A percentile compares a stretch with the other conserved stretches of the same genome.
Evolutionary conservation across 2,113 vertebrate genomes (phyloP).

Genomic region (Xyrauchen texanus): DNA sequence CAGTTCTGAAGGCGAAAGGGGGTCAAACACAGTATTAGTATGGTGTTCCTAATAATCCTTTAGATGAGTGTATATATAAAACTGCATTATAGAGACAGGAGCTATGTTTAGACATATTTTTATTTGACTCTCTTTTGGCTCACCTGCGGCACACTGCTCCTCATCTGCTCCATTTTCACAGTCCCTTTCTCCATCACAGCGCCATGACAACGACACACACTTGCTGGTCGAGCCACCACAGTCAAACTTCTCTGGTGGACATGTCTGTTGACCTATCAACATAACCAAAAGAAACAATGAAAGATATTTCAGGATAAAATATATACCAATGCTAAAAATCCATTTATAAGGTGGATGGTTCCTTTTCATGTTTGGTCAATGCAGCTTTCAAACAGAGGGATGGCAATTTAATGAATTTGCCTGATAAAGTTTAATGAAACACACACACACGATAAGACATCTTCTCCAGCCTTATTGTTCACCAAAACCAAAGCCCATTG

Average conservation of each 20-base stretch:
- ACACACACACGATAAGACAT: neutral
- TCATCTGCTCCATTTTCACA: slow-evolving; percentile 92
- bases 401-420: too few species aligned
- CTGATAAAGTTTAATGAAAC: too few species aligned
- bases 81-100: neutral
- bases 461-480: neutral
- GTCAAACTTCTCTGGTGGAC: slow-evolving; percentile 91
- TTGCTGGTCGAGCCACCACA: slow-evolving; percentile 87
- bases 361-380: too few species aligned
- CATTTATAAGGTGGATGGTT: neutral
- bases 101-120: neutral
- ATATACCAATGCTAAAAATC: neutral
- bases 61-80: too few species aligned
- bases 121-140: neutral
- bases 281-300: slow-evolving; percentile 51
- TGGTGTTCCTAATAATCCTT: too few species aligned
- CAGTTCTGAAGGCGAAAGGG: too few species aligned
- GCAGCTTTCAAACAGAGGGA: too few species aligned
- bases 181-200: slow-evolving; percentile 91
- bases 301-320: slow-evolving; percentile 22
- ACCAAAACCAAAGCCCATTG: neutral
- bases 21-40: too few species aligned
- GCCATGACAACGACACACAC: slow-evolving; percentile 92
- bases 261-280: slow-evolving; percentile 84
- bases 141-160: slow-evolving; percentile 87